phyloP scores from a whole-genome alignment of 23 tunicate species.

The Ascidia mentula region DNA sequence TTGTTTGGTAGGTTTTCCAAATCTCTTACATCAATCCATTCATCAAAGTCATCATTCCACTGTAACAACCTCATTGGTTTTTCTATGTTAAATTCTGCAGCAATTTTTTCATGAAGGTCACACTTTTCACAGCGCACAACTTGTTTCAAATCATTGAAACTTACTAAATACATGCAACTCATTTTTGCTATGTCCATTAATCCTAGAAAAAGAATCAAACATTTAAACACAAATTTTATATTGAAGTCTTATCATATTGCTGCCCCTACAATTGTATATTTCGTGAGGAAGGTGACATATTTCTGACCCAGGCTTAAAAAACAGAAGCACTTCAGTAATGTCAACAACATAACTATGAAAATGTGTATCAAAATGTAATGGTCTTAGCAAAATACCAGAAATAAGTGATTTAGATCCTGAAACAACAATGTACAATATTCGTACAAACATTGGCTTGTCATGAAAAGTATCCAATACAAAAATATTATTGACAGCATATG shows the following conservation, averaged over 20 bases:
- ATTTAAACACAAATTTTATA: conserved; percentile 12
- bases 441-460: conserved; percentile 19
- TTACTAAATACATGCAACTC: conserved; percentile 15
- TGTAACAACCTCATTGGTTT: neutral
- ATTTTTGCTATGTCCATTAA: neutral
- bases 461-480: conserved; percentile 20
- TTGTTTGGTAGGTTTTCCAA: conserved; percentile 14
- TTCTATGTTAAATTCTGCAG: conserved; percentile 1
- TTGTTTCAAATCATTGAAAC: conserved; percentile 4
- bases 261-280: neutral
- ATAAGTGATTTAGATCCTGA: neutral
- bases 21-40: conserved; percentile 14
- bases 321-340: neutral
- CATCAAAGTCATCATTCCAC: conserved; percentile 12
- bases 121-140: conserved; percentile 14
- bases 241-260: conserved; percentile 4
- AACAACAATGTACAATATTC: neutral
- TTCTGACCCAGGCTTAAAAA: conserved; percentile 26
- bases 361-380: conserved; percentile 10
- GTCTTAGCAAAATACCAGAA: conserved; percentile 2
- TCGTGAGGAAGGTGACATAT: conserved; percentile 12
- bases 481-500: neutral
- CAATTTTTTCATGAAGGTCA: conserved; percentile 3
- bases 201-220: neutral
- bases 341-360: conserved; percentile 19